These are phyloP conservation scores for Phoxinus phoxinus DNA, from an alignment of 2,113 vertebrate genomes.

Conservation along the genomic window DNA sequence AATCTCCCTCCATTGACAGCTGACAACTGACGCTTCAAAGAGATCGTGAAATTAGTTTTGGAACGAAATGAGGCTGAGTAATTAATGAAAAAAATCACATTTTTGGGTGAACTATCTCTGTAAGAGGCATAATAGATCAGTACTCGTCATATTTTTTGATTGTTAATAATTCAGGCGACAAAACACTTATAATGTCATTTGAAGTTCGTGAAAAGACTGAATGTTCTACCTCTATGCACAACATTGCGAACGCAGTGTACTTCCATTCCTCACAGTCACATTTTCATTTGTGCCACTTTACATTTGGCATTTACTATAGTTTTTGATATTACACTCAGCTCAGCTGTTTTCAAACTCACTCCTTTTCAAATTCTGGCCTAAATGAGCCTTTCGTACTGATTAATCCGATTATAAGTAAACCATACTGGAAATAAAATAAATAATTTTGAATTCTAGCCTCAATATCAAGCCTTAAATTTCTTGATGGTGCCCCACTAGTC, in stretches of 20 bases:
- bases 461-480: neutral
- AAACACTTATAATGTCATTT: neutral
- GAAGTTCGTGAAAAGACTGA: neutral
- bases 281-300: neutral
- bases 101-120: neutral
- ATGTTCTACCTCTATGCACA: neutral
- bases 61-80: too few species aligned
- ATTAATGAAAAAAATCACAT: too few species aligned
- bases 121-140: neutral
- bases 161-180: neutral
- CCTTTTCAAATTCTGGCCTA: neutral
- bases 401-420: neutral
- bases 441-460: too few species aligned
- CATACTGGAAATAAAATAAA: neutral
- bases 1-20: too few species aligned
- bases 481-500: neutral
- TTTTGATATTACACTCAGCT: neutral
- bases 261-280: neutral
- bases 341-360: neutral
- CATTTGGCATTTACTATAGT: neutral
- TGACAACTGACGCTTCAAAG: too few species aligned
- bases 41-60: too few species aligned
- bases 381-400: neutral
- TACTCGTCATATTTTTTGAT: neutral
- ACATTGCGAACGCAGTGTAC: neutral